Evolutionary conservation across 2,888 invertebrate species (phyloP).

Genomic region (Cyrtodaria siliqua): DNA sequence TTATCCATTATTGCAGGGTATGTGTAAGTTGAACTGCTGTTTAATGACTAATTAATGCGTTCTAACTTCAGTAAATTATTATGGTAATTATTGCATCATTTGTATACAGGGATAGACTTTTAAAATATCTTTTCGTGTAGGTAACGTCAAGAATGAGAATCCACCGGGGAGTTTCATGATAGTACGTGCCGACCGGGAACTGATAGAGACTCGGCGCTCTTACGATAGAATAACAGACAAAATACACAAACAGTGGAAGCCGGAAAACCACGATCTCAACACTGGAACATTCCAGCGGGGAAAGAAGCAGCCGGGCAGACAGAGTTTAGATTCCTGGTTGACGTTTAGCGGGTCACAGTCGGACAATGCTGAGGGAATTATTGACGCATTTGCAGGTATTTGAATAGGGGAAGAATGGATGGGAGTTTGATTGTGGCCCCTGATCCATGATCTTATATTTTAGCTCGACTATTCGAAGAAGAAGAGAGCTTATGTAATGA

Average conservation of each 20-base stretch:
- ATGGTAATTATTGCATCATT: too few species aligned
- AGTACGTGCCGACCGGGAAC: slow-evolving; percentile 64
- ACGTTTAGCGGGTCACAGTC: slow-evolving; percentile 77
- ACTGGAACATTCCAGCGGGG: slow-evolving; percentile 77
- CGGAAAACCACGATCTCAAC: slow-evolving; percentile 75
- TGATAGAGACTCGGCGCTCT: slow-evolving; percentile 65
- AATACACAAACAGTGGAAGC: slow-evolving; percentile 76
- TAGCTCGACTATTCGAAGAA: too few species aligned
- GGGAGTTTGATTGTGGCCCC: too few species aligned
- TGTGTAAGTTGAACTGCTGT: too few species aligned
- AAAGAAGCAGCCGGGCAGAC: slow-evolving; percentile 71
- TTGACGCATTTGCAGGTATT: slow-evolving; percentile 82
- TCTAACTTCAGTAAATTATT: too few species aligned
- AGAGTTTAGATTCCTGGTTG: slow-evolving; percentile 77
- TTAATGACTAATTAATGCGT: too few species aligned
- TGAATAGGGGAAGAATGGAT: too few species aligned
- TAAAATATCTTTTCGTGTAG: too few species aligned
- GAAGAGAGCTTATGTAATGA: too few species aligned
- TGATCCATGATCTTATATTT: too few species aligned
- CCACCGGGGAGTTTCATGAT: slow-evolving; percentile 64
- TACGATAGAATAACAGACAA: slow-evolving; percentile 68
- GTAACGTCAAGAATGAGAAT: neutral
- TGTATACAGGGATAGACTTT: too few species aligned
- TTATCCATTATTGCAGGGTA: too few species aligned
- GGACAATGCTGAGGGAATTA: slow-evolving; percentile 72